Conservation (phyloP, 2,113 vertebrate genomes). For the Carettochelys insculpta region DNA sequence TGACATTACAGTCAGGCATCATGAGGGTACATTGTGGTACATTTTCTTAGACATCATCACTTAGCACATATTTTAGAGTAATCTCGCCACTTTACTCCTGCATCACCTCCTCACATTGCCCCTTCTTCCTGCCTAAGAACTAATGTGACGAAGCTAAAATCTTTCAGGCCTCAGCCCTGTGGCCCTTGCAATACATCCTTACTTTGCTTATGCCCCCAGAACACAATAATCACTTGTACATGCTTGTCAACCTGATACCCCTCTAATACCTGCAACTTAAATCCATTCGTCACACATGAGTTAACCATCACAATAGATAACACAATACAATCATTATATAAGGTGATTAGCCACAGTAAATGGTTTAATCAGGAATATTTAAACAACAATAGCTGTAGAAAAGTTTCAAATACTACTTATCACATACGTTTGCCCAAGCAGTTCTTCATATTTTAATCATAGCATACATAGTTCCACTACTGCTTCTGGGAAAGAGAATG, state of each 20-base stretch:
- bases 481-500: not conserved
- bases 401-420: not conserved
- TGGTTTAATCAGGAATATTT: not conserved
- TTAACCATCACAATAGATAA: not conserved
- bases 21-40: not conserved
- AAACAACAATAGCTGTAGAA: not conserved
- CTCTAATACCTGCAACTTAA: not conserved
- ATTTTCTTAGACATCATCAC: not conserved
- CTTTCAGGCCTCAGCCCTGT: not conserved
- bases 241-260: not conserved
- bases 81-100: not conserved
- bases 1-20: too few species aligned
- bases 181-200: not conserved
- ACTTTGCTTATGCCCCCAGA: not conserved
- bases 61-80: too few species aligned
- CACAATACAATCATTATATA: not conserved
- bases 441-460: not conserved
- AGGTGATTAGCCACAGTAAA: not conserved
- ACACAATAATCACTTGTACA: not conserved
- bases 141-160: not conserved
- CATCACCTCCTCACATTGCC: not conserved
- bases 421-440: not conserved
- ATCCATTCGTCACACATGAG: not conserved
- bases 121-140: not conserved
- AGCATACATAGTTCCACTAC: not conserved